Conservation (phyloP, 2,888 invertebrate genomes). For the Nemapogon koenigi region DNA sequence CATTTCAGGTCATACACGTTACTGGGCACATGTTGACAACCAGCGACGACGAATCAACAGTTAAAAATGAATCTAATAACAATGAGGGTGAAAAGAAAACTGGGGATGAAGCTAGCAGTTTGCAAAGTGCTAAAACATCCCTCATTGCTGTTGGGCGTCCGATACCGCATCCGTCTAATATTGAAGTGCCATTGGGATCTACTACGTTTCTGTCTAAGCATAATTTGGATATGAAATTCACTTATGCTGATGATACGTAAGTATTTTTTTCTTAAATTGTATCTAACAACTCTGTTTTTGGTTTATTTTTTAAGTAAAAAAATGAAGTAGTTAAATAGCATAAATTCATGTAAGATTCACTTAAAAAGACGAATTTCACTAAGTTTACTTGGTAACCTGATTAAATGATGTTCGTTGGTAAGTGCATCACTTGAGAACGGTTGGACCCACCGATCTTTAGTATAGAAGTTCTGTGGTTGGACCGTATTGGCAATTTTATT, state of each 20-base stretch:
- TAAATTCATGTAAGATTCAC: no score
- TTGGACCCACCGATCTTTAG: no score
- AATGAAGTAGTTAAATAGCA: no score
- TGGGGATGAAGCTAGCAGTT: constrained; percentile 27
- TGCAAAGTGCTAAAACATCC: constrained; percentile 43
- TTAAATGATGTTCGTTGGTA: no score
- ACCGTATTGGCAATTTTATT: no score
- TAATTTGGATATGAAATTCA: constrained; percentile 92
- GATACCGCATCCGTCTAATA: constrained; percentile 89
- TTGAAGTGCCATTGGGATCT: constrained; percentile 87
- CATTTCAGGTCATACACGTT: constrained; percentile 83
- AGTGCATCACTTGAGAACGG: no score
- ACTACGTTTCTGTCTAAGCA: constrained; percentile 93
- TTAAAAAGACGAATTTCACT: no score
- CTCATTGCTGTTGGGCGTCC: constrained; percentile 81
- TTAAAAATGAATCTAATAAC: constrained; percentile 26
- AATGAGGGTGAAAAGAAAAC: constrained; percentile 22
- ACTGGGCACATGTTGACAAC: constrained; percentile 78
- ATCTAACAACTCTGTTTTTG: no score
- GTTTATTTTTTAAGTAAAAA: no score
- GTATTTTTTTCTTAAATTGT: constrained; percentile 36
- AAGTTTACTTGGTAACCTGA: no score
- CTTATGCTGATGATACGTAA: constrained; percentile 93
- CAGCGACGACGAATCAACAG: constrained; percentile 23
- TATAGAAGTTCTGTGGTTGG: no score